Percentiles rank a stretch among this genome's conserved stretches.
These are phyloP conservation scores for Calephelis virginiensis DNA, from an alignment of 1,140 invertebrate species.

Conservation along the genomic window DNA sequence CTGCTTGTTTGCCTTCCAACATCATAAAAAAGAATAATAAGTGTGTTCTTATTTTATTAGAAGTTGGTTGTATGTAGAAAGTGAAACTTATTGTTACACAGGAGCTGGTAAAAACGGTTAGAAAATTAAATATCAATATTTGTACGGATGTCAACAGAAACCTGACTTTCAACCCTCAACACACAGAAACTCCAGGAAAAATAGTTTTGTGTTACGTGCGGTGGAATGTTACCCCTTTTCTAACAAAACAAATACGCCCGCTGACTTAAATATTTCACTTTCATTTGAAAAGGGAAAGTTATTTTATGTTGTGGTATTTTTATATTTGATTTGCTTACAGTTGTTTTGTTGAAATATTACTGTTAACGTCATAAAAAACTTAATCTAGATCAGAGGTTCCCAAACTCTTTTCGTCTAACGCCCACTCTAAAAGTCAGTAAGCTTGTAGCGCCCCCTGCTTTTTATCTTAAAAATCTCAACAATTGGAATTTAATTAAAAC, in stretches of 20 bases:
- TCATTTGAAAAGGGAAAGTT: conserved; percentile 20
- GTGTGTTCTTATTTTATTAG: too few species aligned
- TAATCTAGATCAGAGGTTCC: too few species aligned
- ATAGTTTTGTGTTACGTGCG: conserved; percentile 53
- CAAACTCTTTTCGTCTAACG: too few species aligned
- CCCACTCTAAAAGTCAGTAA: too few species aligned
- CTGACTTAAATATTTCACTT: conserved; percentile 33
- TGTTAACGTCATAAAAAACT: too few species aligned
- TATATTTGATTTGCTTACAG: too few species aligned
- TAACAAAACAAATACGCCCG: conserved; percentile 49
- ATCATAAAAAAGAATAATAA: too few species aligned
- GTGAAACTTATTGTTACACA: not conserved
- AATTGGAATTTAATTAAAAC: too few species aligned
- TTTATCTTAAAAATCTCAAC: too few species aligned
- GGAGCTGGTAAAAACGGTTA: conserved; percentile 7
- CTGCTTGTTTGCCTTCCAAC: too few species aligned
- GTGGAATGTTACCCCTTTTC: conserved; percentile 55
- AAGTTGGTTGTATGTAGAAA: not conserved
- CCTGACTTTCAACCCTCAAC: conserved; percentile 61
- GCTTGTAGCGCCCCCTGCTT: too few species aligned
- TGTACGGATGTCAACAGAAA: conserved; percentile 65
- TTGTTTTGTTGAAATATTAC: too few species aligned
- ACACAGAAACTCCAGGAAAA: conserved; percentile 54
- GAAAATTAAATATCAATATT: conserved; percentile 36
- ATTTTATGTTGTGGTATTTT: not conserved